These are phyloP conservation scores for Hydrochoerus hydrochaeris DNA, from an alignment of 2,113 vertebrate species.

Conservation along the genomic window DNA sequence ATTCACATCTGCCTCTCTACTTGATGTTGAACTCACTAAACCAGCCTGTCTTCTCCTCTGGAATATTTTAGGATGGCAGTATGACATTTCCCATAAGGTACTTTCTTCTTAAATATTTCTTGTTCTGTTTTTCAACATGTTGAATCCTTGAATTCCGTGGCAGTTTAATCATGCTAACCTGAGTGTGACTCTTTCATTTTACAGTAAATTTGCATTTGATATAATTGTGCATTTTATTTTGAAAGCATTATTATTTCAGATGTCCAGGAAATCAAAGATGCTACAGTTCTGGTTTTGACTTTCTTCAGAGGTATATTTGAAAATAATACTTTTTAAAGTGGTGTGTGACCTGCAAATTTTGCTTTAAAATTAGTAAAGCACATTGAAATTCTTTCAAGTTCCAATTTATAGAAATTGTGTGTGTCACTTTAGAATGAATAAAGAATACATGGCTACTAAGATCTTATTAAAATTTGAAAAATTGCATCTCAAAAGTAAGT, in stretches of 20 bases:
- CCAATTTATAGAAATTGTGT: not conserved
- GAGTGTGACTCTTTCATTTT: not conserved
- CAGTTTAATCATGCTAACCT: not conserved
- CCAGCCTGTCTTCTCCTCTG: not conserved
- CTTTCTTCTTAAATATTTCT: not conserved
- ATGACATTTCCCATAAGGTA: not conserved
- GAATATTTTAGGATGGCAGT: not conserved
- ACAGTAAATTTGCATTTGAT: not conserved
- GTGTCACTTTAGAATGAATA: conserved; percentile 4
- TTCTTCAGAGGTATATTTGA: not conserved
- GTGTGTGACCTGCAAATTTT: not conserved
- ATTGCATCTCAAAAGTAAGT: not conserved
- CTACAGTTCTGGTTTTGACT: not conserved
- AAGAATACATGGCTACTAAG: not conserved
- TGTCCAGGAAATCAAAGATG: not conserved
- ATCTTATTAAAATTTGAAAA: not conserved
- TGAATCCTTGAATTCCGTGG: not conserved
- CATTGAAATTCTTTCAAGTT: conserved; percentile 55
- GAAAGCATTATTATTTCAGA: not conserved
- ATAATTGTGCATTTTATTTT: not conserved
- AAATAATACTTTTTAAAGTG: not conserved
- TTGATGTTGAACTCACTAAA: not conserved
- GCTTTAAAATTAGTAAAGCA: conserved; percentile 11
- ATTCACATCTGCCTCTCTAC: not conserved
- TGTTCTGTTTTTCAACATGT: not conserved